Conservation (phyloP, 1,140 invertebrate species). For the Leptopilina boulardi region DNA sequence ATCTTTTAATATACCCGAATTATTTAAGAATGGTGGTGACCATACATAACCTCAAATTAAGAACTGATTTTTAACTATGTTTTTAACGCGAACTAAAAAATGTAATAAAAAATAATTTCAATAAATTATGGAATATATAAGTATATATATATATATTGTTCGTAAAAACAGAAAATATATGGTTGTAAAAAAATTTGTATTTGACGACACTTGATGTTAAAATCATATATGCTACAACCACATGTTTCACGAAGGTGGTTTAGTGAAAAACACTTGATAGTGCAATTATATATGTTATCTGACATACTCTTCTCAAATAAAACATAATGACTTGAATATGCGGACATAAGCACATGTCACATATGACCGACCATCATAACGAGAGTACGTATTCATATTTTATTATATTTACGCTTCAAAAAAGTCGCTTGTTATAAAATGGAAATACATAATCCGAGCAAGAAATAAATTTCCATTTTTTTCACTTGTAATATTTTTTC, state of each 20-base stretch:
- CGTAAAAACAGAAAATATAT: background rate
- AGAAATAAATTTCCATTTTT: background rate
- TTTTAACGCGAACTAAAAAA: too few species aligned
- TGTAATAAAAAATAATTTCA: too few species aligned
- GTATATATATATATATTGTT: background rate
- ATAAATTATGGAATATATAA: background rate
- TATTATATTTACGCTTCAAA: constrained; percentile 49
- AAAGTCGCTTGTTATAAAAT: constrained; percentile 49
- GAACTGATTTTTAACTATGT: too few species aligned
- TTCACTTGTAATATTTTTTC: background rate
- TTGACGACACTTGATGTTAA: constrained; percentile 31
- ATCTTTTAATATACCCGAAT: background rate
- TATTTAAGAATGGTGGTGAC: background rate
- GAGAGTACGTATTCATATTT: constrained; percentile 42
- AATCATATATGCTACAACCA: constrained; percentile 53
- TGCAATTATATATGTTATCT: constrained; percentile 46
- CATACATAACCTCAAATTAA: too few species aligned
- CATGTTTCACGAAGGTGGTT: constrained; percentile 49
- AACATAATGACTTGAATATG: constrained; percentile 52
- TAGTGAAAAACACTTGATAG: constrained; percentile 56
- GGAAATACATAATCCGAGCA: constrained; percentile 5
- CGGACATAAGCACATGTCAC: constrained; percentile 38
- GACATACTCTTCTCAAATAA: constrained; percentile 56
- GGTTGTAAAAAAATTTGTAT: background rate
- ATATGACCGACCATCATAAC: constrained; percentile 46